phyloP scores from a whole-genome alignment of 2,113 vertebrate genomes.

The Perognathus longimembris region DNA sequence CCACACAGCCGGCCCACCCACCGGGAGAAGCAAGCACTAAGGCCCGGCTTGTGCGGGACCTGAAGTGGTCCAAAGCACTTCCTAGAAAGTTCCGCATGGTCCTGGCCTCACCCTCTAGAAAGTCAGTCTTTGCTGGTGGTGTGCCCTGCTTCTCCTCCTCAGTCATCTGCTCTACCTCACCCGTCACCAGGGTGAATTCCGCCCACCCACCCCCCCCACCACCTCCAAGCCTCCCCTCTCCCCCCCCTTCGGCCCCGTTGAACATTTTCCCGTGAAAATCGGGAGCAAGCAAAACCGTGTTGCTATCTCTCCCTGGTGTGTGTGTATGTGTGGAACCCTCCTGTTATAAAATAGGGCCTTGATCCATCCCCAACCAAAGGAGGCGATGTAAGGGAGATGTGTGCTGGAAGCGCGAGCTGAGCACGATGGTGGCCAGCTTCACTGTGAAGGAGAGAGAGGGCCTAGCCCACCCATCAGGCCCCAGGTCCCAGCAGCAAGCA shows the following conservation, averaged over 20 bases:
- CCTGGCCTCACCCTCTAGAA: rapidly evolving
- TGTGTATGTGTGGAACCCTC: rapidly evolving
- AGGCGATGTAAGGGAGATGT: not conserved
- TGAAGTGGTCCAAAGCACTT: not conserved
- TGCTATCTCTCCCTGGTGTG: not conserved
- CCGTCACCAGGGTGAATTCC: rapidly evolving
- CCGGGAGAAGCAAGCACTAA: rapidly evolving
- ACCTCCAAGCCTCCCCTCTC: no score
- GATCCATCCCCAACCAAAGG: not conserved
- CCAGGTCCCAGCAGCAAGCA: not conserved
- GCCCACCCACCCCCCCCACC: no score
- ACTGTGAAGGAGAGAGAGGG: rapidly evolving
- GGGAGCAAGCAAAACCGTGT: rapidly evolving
- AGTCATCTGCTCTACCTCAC: rapidly evolving
- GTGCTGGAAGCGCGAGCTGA: not conserved
- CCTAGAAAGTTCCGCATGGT: not conserved
- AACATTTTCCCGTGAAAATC: no score
- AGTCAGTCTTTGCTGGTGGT: rapidly evolving
- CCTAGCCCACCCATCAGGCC: rapidly evolving
- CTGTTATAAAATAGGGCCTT: not conserved
- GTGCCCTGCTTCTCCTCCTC: rapidly evolving
- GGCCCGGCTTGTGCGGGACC: rapidly evolving
- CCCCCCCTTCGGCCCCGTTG: no score
- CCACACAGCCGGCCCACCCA: not conserved
- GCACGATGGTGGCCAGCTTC: no score